A percentile compares a stretch with the other conserved stretches of the same genome.
These are phyloP conservation scores for Aspidiotus rigidus DNA, from an alignment of 2,888 invertebrate genomes.

Conservation along the genomic window DNA sequence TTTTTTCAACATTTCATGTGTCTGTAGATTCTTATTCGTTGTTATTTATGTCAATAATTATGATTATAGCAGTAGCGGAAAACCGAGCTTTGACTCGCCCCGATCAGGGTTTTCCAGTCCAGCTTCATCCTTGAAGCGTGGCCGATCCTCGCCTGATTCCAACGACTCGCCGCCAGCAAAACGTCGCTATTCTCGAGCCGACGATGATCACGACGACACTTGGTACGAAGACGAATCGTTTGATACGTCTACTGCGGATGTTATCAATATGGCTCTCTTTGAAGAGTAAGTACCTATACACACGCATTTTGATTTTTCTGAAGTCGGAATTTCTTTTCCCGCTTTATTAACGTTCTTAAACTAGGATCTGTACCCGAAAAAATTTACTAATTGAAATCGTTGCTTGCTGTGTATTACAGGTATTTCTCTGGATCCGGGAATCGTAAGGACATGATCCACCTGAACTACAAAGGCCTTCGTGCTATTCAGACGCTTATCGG, in stretches of 20 bases:
- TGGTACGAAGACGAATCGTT: neutral
- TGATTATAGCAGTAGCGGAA: neutral
- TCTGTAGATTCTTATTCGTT: neutral
- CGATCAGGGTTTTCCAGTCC: neutral
- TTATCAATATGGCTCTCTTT: neutral
- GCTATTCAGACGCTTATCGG: constrained; percentile 24
- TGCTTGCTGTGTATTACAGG: constrained; percentile 14
- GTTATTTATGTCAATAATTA: neutral
- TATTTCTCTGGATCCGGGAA: constrained; percentile 28
- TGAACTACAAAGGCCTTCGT: constrained; percentile 35
- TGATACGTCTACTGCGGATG: neutral
- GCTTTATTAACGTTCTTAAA: no score
- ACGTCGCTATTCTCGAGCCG: neutral
- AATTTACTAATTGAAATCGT: no score
- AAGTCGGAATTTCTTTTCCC: no score
- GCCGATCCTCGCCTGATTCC: no score
- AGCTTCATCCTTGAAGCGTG: no score
- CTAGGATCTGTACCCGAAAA: no score
- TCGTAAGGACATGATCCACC: constrained; percentile 36
- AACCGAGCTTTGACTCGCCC: neutral
- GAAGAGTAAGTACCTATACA: constrained; percentile 9
- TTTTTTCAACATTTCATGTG: neutral
- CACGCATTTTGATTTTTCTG: neutral
- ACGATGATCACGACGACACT: constrained; percentile 8
- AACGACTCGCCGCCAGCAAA: no score